Evolutionary conservation across 1,140 invertebrate genomes (phyloP).

Genomic region (Drosophila arizonae): DNA sequence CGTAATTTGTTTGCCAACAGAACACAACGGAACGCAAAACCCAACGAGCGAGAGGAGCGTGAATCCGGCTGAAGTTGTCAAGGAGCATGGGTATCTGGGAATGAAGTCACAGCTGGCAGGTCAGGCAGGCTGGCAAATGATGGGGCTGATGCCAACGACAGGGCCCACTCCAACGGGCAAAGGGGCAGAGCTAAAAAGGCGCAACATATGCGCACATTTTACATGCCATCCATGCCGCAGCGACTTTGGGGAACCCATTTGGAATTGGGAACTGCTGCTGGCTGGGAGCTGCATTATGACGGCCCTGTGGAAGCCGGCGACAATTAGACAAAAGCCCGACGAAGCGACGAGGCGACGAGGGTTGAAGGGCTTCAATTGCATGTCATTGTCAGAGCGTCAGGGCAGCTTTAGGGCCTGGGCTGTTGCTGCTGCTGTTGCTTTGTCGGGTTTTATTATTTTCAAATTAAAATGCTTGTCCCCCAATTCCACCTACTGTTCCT

Average conservation of each 20-base stretch:
- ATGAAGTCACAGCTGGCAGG: slow-evolving; percentile 32
- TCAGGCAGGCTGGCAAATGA: slow-evolving; percentile 5
- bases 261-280: slow-evolving; percentile 39
- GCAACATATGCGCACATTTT: slow-evolving; percentile 76
- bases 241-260: slow-evolving; percentile 37
- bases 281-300: slow-evolving; percentile 63
- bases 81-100: neutral
- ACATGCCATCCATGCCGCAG: slow-evolving; percentile 44
- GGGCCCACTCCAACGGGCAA: neutral
- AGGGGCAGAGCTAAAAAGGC: slow-evolving; percentile 40
- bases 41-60: slow-evolving; percentile 15
- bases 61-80: neutral
- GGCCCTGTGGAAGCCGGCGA: slow-evolving; percentile 42
- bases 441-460: slow-evolving; percentile 65
- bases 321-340: slow-evolving; percentile 72
- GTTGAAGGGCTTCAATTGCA: slow-evolving; percentile 57
- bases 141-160: neutral
- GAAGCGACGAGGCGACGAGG: slow-evolving; percentile 13
- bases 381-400: slow-evolving; percentile 64
- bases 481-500: neutral
- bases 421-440: slow-evolving; percentile 31
- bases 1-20: slow-evolving; percentile 78
- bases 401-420: slow-evolving; percentile 12
- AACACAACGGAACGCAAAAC: neutral
- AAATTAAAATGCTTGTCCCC: slow-evolving; percentile 62